These are phyloP conservation scores for Cyphomyrmex costatus DNA, from an alignment of 1,140 invertebrate genomes.

Conservation along the genomic window DNA sequence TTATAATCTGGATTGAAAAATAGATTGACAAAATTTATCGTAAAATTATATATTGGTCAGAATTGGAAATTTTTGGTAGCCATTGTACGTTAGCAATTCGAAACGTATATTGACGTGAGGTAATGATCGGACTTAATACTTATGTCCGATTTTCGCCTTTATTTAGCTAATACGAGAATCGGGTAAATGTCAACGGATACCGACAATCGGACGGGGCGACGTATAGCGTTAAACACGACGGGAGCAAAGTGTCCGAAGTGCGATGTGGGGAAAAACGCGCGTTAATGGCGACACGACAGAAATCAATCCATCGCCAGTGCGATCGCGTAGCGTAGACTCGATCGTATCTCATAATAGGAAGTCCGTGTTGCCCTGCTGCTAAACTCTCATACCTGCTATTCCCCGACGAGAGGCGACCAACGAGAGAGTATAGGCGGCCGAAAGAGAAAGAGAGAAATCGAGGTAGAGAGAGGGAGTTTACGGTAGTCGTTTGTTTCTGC, in stretches of 20 bases:
- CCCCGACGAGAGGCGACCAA: conserved; percentile 36
- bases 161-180: conserved; percentile 52
- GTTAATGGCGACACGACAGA: conserved; percentile 64
- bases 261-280: conserved; percentile 49
- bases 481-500: conserved; percentile 64
- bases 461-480: conserved; percentile 45
- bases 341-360: conserved; percentile 65
- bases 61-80: too few species aligned
- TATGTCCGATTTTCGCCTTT: conserved; percentile 27
- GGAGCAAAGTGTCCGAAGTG: conserved; percentile 19
- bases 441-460: conserved; percentile 7
- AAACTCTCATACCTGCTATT: conserved; percentile 58
- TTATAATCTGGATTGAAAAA: too few species aligned
- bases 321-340: conserved; percentile 51
- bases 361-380: conserved; percentile 40
- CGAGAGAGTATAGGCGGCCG: background rate
- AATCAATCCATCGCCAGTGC: conserved; percentile 58
- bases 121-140: conserved; percentile 5
- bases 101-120: background rate
- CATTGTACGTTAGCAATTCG: too few species aligned
- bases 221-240: conserved; percentile 17
- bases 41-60: too few species aligned
- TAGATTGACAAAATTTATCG: too few species aligned
- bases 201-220: conserved; percentile 25
- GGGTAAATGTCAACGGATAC: conserved; percentile 41